These are phyloP conservation scores for Hyposmocoma kahamanoa DNA, from an alignment of 1,140 invertebrate genomes.

Conservation along the genomic window DNA sequence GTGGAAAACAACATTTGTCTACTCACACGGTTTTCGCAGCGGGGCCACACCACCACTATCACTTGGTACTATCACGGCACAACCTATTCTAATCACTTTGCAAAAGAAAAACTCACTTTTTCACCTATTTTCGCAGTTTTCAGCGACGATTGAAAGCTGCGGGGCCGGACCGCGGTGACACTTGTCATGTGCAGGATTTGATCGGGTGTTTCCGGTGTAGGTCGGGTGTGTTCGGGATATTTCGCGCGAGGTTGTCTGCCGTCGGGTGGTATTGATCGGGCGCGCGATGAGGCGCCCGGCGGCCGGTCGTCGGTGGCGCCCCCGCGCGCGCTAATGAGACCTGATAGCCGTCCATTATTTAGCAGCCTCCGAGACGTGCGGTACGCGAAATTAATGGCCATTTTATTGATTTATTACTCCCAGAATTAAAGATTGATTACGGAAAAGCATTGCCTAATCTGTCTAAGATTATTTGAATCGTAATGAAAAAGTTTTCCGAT, in stretches of 20 bases:
- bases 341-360: slow-evolving; percentile 66
- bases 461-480: too few species aligned
- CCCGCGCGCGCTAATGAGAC: slow-evolving; percentile 52
- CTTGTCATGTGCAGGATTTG: slow-evolving; percentile 55
- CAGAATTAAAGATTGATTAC: slow-evolving; percentile 57
- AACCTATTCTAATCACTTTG: slow-evolving; percentile 32
- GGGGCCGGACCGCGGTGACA: slow-evolving; percentile 53
- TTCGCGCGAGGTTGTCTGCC: slow-evolving; percentile 22
- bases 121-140: slow-evolving; percentile 50
- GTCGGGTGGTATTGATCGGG: slow-evolving; percentile 49
- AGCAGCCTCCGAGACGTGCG: slow-evolving; percentile 43
- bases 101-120: slow-evolving; percentile 48
- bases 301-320: slow-evolving; percentile 58
- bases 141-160: slow-evolving; percentile 53
- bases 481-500: too few species aligned
- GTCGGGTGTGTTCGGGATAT: slow-evolving; percentile 27
- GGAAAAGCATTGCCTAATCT: background rate
- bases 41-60: slow-evolving; percentile 21
- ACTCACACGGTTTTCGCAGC: slow-evolving; percentile 35
- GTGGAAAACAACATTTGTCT: too few species aligned
- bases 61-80: slow-evolving; percentile 21
- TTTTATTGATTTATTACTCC: slow-evolving; percentile 65
- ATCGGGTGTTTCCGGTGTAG: slow-evolving; percentile 20
- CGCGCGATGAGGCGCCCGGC: slow-evolving; percentile 43
- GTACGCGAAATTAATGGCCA: slow-evolving; percentile 61